These are phyloP conservation scores for Clunio marinus DNA, from an alignment of 2,888 invertebrate species.

Conservation along the genomic window DNA sequence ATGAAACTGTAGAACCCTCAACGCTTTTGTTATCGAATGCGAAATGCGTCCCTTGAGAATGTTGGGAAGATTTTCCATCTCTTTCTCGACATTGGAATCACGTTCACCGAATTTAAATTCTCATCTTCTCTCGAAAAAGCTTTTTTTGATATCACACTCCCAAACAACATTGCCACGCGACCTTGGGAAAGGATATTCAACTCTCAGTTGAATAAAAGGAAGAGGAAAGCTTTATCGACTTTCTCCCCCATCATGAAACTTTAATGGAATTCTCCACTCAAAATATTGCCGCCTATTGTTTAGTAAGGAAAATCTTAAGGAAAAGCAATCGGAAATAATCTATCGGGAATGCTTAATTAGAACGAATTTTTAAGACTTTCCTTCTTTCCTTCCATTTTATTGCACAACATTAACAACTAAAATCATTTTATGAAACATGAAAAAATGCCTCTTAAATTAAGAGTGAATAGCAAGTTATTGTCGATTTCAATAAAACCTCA, in stretches of 20 bases:
- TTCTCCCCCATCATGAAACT: background rate
- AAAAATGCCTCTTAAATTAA: background rate
- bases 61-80: background rate
- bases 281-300: background rate
- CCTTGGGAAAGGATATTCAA: slow-evolving; percentile 37
- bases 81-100: background rate
- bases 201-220: slow-evolving; percentile 6
- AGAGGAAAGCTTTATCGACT: slow-evolving; percentile 22
- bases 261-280: slow-evolving; percentile 10
- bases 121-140: slow-evolving; percentile 7
- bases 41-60: slow-evolving; percentile 16
- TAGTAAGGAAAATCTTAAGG: background rate
- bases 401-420: background rate
- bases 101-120: background rate
- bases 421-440: background rate
- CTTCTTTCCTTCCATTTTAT: background rate
- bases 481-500: slow-evolving; percentile 27
- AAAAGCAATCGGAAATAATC: background rate
- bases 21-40: background rate
- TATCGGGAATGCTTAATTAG: slow-evolving; percentile 12
- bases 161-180: background rate
- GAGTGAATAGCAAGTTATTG: background rate
- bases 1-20: slow-evolving; percentile 7
- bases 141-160: background rate
- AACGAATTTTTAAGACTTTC: background rate